Base-by-base conservation (phyloP, 2,797 vertebrate genomes). In the Clarias pachynema region DNA sequence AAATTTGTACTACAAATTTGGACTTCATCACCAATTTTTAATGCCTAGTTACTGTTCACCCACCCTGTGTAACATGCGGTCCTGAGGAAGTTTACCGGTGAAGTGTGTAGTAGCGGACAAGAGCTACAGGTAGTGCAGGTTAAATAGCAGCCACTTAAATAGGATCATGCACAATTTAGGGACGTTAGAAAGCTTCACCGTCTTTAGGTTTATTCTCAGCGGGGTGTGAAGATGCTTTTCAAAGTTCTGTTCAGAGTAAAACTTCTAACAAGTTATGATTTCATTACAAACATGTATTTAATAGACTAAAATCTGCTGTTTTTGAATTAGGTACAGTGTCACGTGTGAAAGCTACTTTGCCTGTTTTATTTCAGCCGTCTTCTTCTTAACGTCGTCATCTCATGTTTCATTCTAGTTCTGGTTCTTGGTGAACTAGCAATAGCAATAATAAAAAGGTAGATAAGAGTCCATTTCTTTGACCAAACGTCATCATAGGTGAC, bases 231-330 rank as follows among this genome's bases (percentile, higher is more conserved):
- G 69, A 72, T 59, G 66, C 14, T 3, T 1, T 15, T 68, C 24
- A 12, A n/a, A 26, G 60, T 26, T 65, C n/a, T 65, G 18, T 29
- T 31, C 6, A 68, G 7, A 70, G 68, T 70, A 29, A 69, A 69
- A n/a, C 37, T 12, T 40, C 20, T 40, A 40, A 69, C 68, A 37
- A 22, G 16, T 20, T 7, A 22, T 22, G 65, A 29, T 20, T 29
- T 73, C 16, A 26, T 53, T 53, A 53, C 72, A 53, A 15, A 15
- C 6, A 14, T 34, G 74, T 31, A n/a, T n/a, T 59, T 59, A 31
- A 40, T n/a, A 53, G 79, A 80, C 37, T 3, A n/a, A 44, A 53
- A 65, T 65, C 60, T 80, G 60, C 78, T 79, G 78, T 80, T 80
- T 60, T 24, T 79, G 24, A 63, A 26, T 79, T 62, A 8, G 63